Conservation (phyloP, 2,113 vertebrate species). For the Eptesicus fuscus region DNA sequence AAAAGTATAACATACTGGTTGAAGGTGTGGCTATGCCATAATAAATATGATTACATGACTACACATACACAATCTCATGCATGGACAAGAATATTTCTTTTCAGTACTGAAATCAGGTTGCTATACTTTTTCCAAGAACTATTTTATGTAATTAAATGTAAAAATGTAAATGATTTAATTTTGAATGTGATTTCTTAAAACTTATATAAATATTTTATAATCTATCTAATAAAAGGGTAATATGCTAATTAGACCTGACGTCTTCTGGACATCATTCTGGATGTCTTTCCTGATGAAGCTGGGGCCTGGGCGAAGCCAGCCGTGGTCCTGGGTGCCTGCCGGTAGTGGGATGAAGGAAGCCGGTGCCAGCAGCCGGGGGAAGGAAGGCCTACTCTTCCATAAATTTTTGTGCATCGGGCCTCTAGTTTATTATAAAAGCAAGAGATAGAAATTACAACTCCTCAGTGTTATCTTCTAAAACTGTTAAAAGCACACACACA, state of each 20-base stretch:
- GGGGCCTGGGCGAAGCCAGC: no score
- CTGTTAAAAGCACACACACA: not conserved
- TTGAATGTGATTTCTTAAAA: not conserved
- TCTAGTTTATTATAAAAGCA: not conserved
- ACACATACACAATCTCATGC: accelerated
- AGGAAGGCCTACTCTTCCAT: no score
- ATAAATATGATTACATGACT: not conserved
- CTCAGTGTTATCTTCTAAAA: conserved; percentile 30
- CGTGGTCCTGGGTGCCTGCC: no score
- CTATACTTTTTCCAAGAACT: not conserved
- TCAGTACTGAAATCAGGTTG: not conserved
- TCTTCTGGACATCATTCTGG: no score
- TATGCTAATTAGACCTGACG: no score
- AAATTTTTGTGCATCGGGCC: no score
- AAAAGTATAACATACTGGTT: not conserved
- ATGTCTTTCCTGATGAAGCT: no score
- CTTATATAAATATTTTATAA: conserved; percentile 31
- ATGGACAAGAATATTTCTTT: not conserved
- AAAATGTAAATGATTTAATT: not conserved
- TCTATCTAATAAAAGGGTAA: no score
- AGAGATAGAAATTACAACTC: not conserved
- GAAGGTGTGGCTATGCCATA: not conserved
- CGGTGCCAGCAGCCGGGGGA: no score
- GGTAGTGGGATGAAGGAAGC: no score
- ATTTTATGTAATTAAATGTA: not conserved